These are phyloP conservation scores for Hippocampus mohnikei DNA, from an alignment of 2,113 vertebrate genomes.

Conservation along the genomic window DNA sequence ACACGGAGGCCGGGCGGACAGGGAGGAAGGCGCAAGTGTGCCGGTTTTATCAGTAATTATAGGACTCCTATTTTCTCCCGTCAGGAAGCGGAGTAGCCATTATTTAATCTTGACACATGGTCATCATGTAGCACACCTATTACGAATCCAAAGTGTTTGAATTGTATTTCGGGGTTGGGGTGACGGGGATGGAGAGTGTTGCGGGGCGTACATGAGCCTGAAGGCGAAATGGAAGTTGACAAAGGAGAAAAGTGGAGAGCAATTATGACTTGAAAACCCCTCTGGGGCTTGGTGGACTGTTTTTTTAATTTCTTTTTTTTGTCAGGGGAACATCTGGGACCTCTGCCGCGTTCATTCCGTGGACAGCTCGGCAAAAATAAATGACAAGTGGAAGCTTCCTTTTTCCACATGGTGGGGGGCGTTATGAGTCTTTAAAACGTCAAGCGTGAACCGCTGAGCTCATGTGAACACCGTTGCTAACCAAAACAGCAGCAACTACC, in stretches of 20 bases:
- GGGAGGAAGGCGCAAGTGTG: conserved; percentile 57
- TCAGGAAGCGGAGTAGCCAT: conserved; percentile 61
- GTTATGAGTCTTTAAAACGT: too few relatives aligned
- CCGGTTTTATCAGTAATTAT: conserved; percentile 77
- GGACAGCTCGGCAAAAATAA: not conserved
- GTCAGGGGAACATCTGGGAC: conserved; percentile 8
- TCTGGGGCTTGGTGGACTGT: conserved; percentile 23
- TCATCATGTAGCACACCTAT: conserved; percentile 69
- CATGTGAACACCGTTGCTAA: not conserved
- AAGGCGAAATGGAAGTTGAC: conserved; percentile 22
- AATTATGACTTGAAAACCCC: conserved; percentile 48
- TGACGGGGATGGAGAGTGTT: conserved; percentile 44
- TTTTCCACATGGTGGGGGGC: not conserved
- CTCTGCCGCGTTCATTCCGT: not conserved
- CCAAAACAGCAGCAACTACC: not conserved
- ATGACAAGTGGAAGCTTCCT: not conserved
- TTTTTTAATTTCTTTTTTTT: not conserved
- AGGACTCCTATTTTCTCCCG: conserved; percentile 64
- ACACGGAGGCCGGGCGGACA: conserved; percentile 62
- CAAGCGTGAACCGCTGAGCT: not conserved
- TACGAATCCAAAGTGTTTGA: conserved; percentile 65
- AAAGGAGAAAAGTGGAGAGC: conserved; percentile 20
- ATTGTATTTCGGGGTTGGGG: conserved; percentile 49
- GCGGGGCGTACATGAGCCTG: conserved; percentile 21
- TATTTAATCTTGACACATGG: conserved; percentile 75